Evolutionary conservation across 2,797 vertebrate species (phyloP), one percentile per base, ranked within the genome.

Genomic region (Anguilla megastoma): DNA sequence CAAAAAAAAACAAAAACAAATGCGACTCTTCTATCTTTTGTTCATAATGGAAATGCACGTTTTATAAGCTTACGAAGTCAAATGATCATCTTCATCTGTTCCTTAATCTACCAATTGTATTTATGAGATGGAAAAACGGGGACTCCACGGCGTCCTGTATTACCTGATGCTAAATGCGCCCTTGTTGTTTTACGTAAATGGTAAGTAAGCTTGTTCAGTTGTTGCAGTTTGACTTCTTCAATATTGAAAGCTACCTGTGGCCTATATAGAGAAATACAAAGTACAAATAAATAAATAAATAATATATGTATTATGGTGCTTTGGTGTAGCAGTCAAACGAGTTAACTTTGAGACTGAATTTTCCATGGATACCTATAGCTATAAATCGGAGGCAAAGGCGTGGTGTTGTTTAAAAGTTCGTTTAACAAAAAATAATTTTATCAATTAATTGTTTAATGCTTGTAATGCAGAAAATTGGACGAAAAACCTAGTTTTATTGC

Each of bases 121-220:
- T 91, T 93, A 96, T 97, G 97, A 95, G 91, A 98, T 98, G 97
- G 97, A 95, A 94, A 96, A 94, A 91, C 93, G 94, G 90, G 95
- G 94, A 94, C 92, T 96, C 88, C 91, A 94, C 94, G 91, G 95
- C 90, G 94, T 97, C 90, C 92, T 97, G 89, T 96, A 95, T 95
- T 97, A 95, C 95, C 95, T 97, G 92, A 93, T 97, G 92, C 92
- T 97, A 60, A 95, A 96, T 89, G 95, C 95, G 4, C 95, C 96
- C 48, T 94, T 97, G 90, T 91, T 97, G 85, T 88, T 96, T 90
- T 92, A 93, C 91, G 96, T 95, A 85, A 92, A 96, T 88, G 97
- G 97, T 98, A 94, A 98, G 97, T 96, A 86, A 90, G 89, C 86
- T 91, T 90, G 33, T 58, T 52, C 41, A 80, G 84, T 85, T 54